These are phyloP conservation scores for Panthera leo DNA, from an alignment of 2,113 vertebrate species.

Conservation along the genomic window DNA sequence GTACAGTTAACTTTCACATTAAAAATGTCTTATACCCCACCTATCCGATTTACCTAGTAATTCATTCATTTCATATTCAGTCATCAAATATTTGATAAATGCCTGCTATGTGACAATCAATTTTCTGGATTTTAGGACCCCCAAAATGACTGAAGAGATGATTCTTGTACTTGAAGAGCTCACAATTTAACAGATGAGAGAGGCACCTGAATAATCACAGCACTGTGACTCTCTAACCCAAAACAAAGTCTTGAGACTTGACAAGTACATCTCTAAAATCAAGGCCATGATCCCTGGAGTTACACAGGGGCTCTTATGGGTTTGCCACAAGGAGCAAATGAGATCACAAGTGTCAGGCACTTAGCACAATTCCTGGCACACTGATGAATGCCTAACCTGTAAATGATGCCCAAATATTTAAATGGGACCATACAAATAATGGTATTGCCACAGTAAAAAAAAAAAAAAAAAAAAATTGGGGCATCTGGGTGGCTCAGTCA, in stretches of 20 bases:
- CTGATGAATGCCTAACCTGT: neutral
- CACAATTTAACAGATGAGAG: neutral
- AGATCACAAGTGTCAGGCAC: neutral
- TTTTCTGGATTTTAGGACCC: neutral
- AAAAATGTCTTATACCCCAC: neutral
- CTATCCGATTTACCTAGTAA: neutral
- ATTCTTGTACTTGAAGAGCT: neutral
- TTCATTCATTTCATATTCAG: neutral
- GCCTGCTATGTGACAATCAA: neutral
- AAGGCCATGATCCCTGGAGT: neutral
- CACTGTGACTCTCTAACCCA: neutral
- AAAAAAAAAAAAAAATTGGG: neutral
- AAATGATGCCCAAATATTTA: neutral
- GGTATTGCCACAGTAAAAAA: neutral
- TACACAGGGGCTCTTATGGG: accelerated
- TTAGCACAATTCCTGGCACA: neutral
- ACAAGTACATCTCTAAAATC: neutral
- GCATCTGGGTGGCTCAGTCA: no score
- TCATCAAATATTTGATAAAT: neutral
- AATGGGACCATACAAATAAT: neutral
- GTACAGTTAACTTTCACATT: neutral
- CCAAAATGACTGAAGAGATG: neutral
- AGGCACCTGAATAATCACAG: neutral
- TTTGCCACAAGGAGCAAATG: neutral
- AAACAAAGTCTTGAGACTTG: neutral